Conservation (phyloP, 2,888 invertebrate species). For the Ennomos erosarius region DNA sequence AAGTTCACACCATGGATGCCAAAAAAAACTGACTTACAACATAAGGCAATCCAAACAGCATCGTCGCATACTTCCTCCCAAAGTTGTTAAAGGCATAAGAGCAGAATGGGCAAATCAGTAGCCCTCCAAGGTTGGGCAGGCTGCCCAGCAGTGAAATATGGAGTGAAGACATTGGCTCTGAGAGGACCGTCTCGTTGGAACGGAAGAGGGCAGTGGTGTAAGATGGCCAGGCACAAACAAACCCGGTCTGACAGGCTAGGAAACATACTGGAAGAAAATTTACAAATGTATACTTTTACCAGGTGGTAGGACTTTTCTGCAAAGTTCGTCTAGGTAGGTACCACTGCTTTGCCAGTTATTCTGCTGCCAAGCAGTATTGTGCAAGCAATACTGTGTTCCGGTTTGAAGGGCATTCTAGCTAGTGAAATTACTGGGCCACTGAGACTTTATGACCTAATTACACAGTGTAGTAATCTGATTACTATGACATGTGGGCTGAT, state of each 20-base stretch:
- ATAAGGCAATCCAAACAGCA: slow-evolving; percentile 70
- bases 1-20: too few species aligned
- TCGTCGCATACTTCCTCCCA: slow-evolving; percentile 72
- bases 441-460: too few species aligned
- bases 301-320: too few species aligned
- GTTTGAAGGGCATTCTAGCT: too few species aligned
- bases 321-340: too few species aligned
- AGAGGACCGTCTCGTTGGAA: slow-evolving; percentile 68
- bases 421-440: too few species aligned
- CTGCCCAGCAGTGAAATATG: slow-evolving; percentile 72
- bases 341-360: too few species aligned
- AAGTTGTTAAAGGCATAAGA: slow-evolving; percentile 63
- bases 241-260: slow-evolving; percentile 65
- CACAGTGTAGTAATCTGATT: too few species aligned
- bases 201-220: slow-evolving; percentile 66
- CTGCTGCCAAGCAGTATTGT: too few species aligned
- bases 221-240: slow-evolving; percentile 74
- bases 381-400: too few species aligned
- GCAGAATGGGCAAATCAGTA: slow-evolving; percentile 68
- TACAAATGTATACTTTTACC: too few species aligned
- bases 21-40: slow-evolving; percentile 55
- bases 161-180: slow-evolving; percentile 59
- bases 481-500: too few species aligned
- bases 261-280: slow-evolving; percentile 58
- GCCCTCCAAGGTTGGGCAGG: slow-evolving; percentile 67